These are phyloP conservation scores for Panzeria rudis DNA, from an alignment of 2,888 invertebrate species.

Conservation along the genomic window DNA sequence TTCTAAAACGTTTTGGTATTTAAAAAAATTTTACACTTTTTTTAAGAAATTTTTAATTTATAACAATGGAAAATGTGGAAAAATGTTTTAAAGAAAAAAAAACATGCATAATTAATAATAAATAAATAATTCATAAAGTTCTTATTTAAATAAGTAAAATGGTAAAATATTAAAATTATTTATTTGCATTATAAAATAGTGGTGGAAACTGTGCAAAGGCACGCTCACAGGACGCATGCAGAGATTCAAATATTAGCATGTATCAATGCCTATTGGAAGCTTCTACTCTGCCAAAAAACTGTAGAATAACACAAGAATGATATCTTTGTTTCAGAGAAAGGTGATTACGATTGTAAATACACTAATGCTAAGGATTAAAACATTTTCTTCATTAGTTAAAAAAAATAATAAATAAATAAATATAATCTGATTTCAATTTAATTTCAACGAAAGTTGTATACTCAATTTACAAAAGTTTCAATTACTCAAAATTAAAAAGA, in stretches of 20 bases:
- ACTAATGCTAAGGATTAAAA: too few species aligned
- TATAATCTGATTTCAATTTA: too few species aligned
- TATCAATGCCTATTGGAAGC: background rate
- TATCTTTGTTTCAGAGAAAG: background rate
- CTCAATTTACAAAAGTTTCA: too few species aligned
- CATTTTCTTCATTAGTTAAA: too few species aligned
- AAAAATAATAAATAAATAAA: too few species aligned
- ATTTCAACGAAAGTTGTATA: too few species aligned
- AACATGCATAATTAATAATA: conserved; percentile 1
- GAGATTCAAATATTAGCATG: background rate
- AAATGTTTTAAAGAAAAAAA: background rate
- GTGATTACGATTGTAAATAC: too few species aligned
- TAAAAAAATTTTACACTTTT: background rate
- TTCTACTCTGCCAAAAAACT: too few species aligned
- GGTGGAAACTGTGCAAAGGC: background rate
- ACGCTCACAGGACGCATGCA: background rate
- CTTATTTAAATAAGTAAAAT: background rate
- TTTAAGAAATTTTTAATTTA: background rate
- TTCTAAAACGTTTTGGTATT: background rate
- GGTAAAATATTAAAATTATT: background rate
- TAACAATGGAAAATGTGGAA: background rate
- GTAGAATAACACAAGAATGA: background rate
- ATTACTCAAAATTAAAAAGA: too few species aligned
- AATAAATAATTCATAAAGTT: background rate
- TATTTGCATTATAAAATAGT: background rate